Evolutionary conservation across 2,113 vertebrate species (phyloP).

Genomic region (Mormyrus lacerda): DNA sequence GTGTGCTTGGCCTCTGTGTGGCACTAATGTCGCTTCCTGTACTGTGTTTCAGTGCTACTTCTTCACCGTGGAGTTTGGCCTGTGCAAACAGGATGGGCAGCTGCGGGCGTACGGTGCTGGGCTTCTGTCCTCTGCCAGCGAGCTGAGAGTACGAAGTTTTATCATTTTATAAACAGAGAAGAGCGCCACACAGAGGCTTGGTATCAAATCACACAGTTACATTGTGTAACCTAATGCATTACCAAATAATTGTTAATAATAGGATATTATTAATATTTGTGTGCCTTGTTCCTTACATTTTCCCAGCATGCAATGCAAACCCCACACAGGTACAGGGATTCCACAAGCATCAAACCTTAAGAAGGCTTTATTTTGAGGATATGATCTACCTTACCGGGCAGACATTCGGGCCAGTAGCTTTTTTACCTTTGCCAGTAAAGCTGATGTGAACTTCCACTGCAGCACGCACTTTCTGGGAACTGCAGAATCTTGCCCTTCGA

Average conservation of each 20-base stretch:
- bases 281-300: neutral
- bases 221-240: neutral
- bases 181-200: neutral
- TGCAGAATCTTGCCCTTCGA: slow-evolving; percentile 74
- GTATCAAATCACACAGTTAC: neutral
- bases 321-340: neutral
- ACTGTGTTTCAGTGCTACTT: slow-evolving; percentile 82
- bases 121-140: slow-evolving; percentile 90
- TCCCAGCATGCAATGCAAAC: neutral
- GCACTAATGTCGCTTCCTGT: neutral
- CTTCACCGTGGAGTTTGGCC: slow-evolving; percentile 95
- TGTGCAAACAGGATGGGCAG: slow-evolving; percentile 92
- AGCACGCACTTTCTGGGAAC: slow-evolving; percentile 71
- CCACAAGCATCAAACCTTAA: neutral
- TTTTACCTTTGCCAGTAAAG: neutral
- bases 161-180: neutral
- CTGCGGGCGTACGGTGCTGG: slow-evolving; percentile 90
- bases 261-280: neutral
- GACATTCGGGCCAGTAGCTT: neutral
- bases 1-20: neutral
- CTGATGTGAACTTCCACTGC: neutral
- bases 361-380: neutral
- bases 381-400: neutral
- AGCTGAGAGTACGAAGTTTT: slow-evolving; percentile 74
- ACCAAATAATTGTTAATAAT: neutral